Evolutionary conservation across 2,797 vertebrate genomes (phyloP), one percentile per base, ranked within the genome.

Genomic region (Scomberomorus guttatus): DNA sequence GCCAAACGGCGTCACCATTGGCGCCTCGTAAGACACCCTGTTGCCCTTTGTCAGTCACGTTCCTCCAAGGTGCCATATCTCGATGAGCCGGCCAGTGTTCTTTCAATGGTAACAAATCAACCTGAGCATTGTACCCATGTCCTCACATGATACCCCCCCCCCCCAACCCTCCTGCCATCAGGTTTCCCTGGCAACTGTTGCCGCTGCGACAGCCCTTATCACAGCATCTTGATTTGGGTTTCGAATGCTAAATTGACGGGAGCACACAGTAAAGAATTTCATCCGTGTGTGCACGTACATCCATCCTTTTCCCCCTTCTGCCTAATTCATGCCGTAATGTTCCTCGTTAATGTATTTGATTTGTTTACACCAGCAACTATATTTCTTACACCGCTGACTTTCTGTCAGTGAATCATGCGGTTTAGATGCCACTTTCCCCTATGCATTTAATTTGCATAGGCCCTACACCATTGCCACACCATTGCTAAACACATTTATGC

Each of bases 131-230:
- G 86, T 85, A 82, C 80, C 85, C 83, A 17, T 82, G 79, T 91
- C 82, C 85, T 83, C 82, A 29, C 89, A 82, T 81, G 52, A 79
- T 77, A 50, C 72, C 14, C 70, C 12, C 55, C 29, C 55, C 27
- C 71, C 32, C 44, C 72, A 73, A 42, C 69, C 79, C 85, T 83
- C 92, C 88, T 86, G 89, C 88, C 82, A 89, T 89, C 91, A 90
- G 92, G 95, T 96, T 94, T 92, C 95, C 95, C 84, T 95, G 93
- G 94, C 92, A 95, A 95, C 95, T 90, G 94, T 94, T 95, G 94
- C 94, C 15, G 86, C 93, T 93, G 94, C 92, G 83, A 93, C 93
- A 92, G 93, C 90, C 85, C 88, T 89, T 88, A 88, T 92, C 88
- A 79, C 86, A 67, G 83, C 63, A 70, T 89, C 89, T 93, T 83